Evolutionary conservation across 1,140 invertebrate genomes (phyloP), one percentile per base, ranked within the genome.

Genomic region (Phymastichus coffea): DNA sequence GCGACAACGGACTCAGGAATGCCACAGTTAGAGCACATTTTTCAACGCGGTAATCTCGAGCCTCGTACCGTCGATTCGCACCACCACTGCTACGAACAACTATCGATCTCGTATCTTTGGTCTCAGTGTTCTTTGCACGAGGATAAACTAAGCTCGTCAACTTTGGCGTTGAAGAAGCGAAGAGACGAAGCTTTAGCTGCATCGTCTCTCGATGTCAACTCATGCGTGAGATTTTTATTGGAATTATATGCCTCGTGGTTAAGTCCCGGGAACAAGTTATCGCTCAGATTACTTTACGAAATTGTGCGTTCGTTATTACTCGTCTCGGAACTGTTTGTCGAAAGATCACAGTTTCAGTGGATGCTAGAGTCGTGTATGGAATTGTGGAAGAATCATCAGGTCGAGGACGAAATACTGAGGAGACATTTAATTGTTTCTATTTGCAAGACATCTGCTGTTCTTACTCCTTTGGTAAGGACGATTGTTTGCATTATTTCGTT

Each of bases 201-300:
- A 9, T 81, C 80, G 51, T 87, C 86, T 1, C 80, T 94, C 3
- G 92, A 95, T 74, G 78, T 94, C 6, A 87, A 90, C 68, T 94
- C 92, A 8, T 95, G 93, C 79, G 71, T 94, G n/a, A 89, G 91
- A 69, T 88, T 94, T 65, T 74, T 94, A 0, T 80, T 94, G 60
- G 92, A 94, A 68, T 83, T 93, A 3, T 93, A 91, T 59, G 83
- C 86, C 0, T 87, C 91, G 33, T 91, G 91, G 87, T 77, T 90
- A 51, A 81, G 84, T 25, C 75, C 82, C 17, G 69, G 75, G 33
- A 79, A 75, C 9, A 80, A 74, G 23, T 82, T 82, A 38, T 83
- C 86, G 0, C 75, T 88, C 7, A 80, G 84, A 62, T 73, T 89
- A 43, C 70, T 89, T 3, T 84, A 85, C 38, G 88, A 90, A 73